phyloP scores from a whole-genome alignment of 2,113 vertebrate genomes.

The Camelus dromedarius region DNA sequence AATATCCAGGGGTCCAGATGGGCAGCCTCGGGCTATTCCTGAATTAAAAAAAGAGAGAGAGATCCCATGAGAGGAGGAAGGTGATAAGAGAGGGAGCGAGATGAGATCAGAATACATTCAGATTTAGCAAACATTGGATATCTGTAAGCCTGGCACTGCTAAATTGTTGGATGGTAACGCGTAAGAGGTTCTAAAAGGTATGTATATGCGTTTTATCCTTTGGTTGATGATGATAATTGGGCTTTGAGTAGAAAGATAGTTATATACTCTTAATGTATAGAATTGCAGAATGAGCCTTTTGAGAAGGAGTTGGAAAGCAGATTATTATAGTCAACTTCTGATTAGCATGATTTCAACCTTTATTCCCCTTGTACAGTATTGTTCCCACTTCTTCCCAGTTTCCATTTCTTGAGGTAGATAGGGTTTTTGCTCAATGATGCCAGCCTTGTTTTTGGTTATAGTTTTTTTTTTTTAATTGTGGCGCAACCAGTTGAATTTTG shows the following conservation, averaged over 20 bases:
- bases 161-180: not conserved
- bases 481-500: not conserved
- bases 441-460: not conserved
- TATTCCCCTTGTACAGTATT: conserved; percentile 29
- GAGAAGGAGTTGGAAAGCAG: not conserved
- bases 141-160: not conserved
- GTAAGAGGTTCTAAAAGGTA: not conserved
- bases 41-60: not conserved
- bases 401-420: not conserved
- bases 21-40: no score
- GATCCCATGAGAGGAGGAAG: not conserved
- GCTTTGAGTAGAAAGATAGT: conserved; percentile 11
- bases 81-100: not conserved
- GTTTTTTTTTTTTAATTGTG: not conserved
- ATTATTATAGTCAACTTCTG: not conserved
- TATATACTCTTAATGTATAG: not conserved
- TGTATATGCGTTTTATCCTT: not conserved
- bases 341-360: not conserved
- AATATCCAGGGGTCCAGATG: no score
- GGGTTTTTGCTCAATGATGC: not conserved
- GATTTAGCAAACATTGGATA: not conserved
- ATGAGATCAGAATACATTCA: not conserved
- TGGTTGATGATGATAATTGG: conserved; percentile 19
- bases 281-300: conserved; percentile 1
- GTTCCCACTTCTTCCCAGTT: conserved; percentile 17